These are phyloP conservation scores for Ladona fulva DNA, from an alignment of 1,140 invertebrate species.

Conservation along the genomic window DNA sequence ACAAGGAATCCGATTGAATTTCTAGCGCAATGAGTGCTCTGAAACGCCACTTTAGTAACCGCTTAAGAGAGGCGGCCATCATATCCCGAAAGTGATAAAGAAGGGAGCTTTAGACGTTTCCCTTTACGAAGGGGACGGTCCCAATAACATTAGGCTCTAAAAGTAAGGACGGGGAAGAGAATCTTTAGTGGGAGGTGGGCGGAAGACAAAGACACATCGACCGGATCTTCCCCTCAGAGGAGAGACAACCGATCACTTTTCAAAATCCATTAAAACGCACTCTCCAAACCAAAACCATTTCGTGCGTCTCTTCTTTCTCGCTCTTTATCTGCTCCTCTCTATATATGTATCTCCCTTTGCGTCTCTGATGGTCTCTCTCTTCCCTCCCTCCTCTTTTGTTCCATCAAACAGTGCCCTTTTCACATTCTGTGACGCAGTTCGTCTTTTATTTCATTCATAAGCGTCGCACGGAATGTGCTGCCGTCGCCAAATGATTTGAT, in stretches of 20 bases:
- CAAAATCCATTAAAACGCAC: constrained; percentile 1
- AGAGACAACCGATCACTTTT: neutral
- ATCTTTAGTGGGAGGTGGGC: neutral
- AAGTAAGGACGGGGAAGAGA: neutral
- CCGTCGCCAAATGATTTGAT: no score
- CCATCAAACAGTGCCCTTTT: no score
- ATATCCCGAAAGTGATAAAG: neutral
- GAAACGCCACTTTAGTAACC: neutral
- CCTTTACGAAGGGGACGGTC: neutral
- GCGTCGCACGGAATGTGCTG: no score
- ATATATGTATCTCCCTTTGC: no score
- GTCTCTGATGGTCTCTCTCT: no score
- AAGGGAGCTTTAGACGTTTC: neutral
- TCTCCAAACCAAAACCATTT: neutral
- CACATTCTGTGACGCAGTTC: no score
- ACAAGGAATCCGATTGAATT: neutral
- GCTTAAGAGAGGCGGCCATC: neutral
- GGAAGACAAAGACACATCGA: neutral
- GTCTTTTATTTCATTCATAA: no score
- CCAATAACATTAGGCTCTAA: neutral
- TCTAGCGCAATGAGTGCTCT: neutral
- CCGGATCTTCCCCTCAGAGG: neutral
- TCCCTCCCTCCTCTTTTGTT: no score
- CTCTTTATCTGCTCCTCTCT: no score
- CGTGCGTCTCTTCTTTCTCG: no score